Evolutionary conservation across 2,888 invertebrate genomes (phyloP), one percentile per base, ranked within the genome.

Genomic region (Diaperis boleti): DNA sequence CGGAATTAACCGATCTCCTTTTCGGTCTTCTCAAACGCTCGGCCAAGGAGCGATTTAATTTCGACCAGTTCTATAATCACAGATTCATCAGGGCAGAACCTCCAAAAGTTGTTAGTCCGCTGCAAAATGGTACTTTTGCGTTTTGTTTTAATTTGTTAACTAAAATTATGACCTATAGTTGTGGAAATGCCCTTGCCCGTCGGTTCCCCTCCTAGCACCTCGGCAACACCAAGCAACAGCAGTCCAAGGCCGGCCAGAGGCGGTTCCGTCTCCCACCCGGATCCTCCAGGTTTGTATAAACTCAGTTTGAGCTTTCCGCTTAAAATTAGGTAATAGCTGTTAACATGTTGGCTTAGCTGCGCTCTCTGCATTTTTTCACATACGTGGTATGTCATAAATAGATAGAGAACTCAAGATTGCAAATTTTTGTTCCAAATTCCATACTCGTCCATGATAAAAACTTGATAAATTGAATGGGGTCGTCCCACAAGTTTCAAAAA

Each of bases 21-120:
- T 86, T 90, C 78, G 91, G 94, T 41, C 85, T 99, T 64, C 84
- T 99, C 72, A 92, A 95, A 72, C 88, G 98, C 68, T 97, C 95
- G 83, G 92, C 98, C 44, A 90, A 91, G 77, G 98, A 99, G 80
- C 87, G 99, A 70, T 95, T 99, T 87, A 92, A 95, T 65, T 99
- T 98, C 82, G 95, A 96, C 76, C 90, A 90, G 66, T 98, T 99
- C 85, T 98, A 98, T 85, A 90, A 88, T 79, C 98, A 99, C 83
- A 88, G 92, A 44, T 99, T 98, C 84, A 84, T 94, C 69, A 87
- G 91, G 80, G 87, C 78, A 74, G 87, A 79, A 79, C 83, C 80
- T 71, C 85, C 57, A 8, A 57, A 31, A 39, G 22, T 45, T 5
- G 31, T 7, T 3, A 76, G 75, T 65, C 75, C 76, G 18, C 35